Evolutionary conservation across 1,140 invertebrate species (phyloP).

Genomic region (Calephelis nemesis): DNA sequence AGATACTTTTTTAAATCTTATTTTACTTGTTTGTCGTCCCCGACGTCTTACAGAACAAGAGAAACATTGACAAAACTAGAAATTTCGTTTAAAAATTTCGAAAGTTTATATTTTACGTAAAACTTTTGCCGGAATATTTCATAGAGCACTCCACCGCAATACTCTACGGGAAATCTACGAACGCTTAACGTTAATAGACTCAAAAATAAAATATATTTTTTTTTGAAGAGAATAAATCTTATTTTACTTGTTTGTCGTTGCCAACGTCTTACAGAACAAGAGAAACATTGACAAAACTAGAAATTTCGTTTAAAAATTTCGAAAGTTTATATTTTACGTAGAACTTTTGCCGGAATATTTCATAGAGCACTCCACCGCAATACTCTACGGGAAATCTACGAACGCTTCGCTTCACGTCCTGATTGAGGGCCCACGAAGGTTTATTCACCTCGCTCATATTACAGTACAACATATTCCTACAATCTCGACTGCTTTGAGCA

Average conservation of each 20-base stretch:
- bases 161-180: conserved; percentile 9
- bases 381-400: conserved; percentile 11
- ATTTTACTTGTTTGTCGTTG: no score
- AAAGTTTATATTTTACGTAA: not conserved
- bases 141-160: conserved; percentile 3
- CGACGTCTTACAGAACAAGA: no score
- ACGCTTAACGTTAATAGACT: not conserved
- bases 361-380: conserved; percentile 1
- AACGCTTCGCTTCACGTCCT: conserved; percentile 17
- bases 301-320: not conserved
- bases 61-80: not conserved
- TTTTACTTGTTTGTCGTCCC: no score
- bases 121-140: not conserved
- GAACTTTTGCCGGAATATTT: not conserved
- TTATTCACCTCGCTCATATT: conserved; percentile 13
- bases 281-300: no score
- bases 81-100: not conserved
- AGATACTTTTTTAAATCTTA: no score
- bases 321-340: not conserved
- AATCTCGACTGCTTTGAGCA: not conserved
- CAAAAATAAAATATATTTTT: no score
- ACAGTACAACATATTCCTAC: not conserved
- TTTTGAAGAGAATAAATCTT: no score
- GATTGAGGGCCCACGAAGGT: conserved; percentile 19
- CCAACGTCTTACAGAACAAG: no score